Base-by-base conservation (phyloP, 2,113 vertebrate genomes). In the Chaetura pelagica region DNA sequence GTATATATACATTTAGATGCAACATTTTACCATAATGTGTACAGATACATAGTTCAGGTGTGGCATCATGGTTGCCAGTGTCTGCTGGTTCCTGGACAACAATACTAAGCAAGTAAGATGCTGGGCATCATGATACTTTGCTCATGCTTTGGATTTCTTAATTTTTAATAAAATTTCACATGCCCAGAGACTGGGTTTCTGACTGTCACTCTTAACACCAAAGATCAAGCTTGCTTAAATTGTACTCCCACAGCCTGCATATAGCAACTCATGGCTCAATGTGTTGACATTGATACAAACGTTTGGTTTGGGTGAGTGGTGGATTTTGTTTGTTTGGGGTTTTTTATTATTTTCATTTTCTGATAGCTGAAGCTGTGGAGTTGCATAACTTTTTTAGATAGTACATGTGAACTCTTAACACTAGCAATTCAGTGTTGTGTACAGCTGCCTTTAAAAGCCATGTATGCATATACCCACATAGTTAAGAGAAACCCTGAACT, bases 21-120 rank as follows among this genome's bases (percentile, higher is more conserved):
- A 35, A 5, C 21, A 18, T 72, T 79, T 91, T 85, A 6, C 49
- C 16, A 1, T 12, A 7, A 42, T 64, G 7, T 76, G 76, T 75
- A 57, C 80, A 77, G 42, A 24, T 30, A 2, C 5, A 8, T 62
- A 54, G 80, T 84, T 91, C 40, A 81, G 76, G 81, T 81, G 1
- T 67, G 77, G 87, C 16, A 14, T 75, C 32, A 0, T n/a, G 32
- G 38, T 55, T 75, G 29, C 63, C 34, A 10, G 32, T 40, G 69
- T 63, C 75, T 84, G 44, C 87, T 95, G 84, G 48, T 91, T 72
- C 81, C 62, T 95, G 81, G 61, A 61, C 90, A 75, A 13, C 46
- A 59, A 32, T 46, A 35, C n/a, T 71, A 9, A 89, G 52, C 52
- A 32, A 84, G 81, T 74, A 67, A 55, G 90, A 78, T 93, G 77